A percentile compares a stretch with the other conserved stretches of the same genome.
Evolutionary conservation across 2,888 invertebrate species (phyloP).

Genomic region (Morinoia aosen): DNA sequence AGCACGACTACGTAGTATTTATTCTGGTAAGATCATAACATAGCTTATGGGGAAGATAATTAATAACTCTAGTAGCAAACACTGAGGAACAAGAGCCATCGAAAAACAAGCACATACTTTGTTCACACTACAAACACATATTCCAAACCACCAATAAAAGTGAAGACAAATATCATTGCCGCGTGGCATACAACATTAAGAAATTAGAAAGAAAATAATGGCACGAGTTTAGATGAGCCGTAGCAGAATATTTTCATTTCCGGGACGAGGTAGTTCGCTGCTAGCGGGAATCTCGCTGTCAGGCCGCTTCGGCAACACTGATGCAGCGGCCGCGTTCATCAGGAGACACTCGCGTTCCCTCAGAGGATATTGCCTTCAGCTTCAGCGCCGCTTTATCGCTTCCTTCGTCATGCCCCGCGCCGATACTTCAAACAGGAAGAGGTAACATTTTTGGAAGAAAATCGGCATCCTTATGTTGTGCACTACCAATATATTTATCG

Average conservation of each 20-base stretch:
- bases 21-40: too few relatives aligned
- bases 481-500: background rate
- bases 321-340: background rate
- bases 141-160: background rate
- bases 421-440: background rate
- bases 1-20: too few relatives aligned
- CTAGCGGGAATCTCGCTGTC: background rate
- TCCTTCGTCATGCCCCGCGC: background rate
- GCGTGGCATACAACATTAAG: too few relatives aligned
- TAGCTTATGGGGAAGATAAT: too few relatives aligned
- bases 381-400: slow-evolving; percentile 3
- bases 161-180: too few relatives aligned
- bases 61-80: too few relatives aligned
- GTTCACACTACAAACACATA: background rate
- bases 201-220: background rate
- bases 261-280: background rate
- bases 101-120: background rate
- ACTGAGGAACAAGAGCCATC: too few relatives aligned
- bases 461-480: background rate
- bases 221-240: background rate
- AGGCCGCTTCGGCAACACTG: background rate
- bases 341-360: background rate
- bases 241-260: background rate
- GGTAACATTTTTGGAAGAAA: background rate
- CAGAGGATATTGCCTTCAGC: slow-evolving; percentile 4